Base-by-base conservation (phyloP, 2,888 invertebrate species). In the Acholoe squamosa region DNA sequence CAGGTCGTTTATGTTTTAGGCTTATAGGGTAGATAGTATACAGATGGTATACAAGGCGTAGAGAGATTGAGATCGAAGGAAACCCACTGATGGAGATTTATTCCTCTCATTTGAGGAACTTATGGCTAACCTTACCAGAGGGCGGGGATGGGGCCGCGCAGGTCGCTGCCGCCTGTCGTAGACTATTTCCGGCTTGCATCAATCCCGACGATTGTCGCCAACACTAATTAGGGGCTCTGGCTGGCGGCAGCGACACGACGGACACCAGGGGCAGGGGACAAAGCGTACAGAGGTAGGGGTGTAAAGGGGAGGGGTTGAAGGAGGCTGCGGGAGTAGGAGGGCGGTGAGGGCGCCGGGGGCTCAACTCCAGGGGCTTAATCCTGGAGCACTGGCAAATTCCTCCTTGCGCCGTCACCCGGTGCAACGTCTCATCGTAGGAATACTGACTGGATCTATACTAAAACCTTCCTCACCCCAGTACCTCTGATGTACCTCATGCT, bases 61-160 rank as follows among this genome's bases (percentile, higher is more conserved):
- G 22, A n/a, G 71, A 28, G 71, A 71, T 71, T 71, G 71, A 71
- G 71, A 71, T 71, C 71, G 71, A 71, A 71, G 71, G 71, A 71
- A 71, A 71, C 25, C 71, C 71, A 71, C 71, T 71, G 71, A 71
- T 71, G 71, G 71, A 71, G 71, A 71, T 71, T 71, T 71, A 71
- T 71, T 71, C 31, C 28, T 28, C 71, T 71, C 71, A 71, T 71
- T 71, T 71, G 71, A 71, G 71, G 71, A 61, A 61, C 61, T 61
- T 61, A 61, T 61, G 61, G 61, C n/a, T 7, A 14, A n/a, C 1
- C 61, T 19, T n/a, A n/a, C 22, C 61, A 61, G n/a, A 61, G 61
- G 61, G 61, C 61, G 61, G 28, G 76, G 76, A 76, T 76, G 28
- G 76, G 61, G 76, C 76, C 76, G 76, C 16, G 28, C 14, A 31